Evolutionary conservation across 2,113 vertebrate genomes (phyloP), one percentile per base, ranked within the genome.

Genomic region (Micronisus gabar): DNA sequence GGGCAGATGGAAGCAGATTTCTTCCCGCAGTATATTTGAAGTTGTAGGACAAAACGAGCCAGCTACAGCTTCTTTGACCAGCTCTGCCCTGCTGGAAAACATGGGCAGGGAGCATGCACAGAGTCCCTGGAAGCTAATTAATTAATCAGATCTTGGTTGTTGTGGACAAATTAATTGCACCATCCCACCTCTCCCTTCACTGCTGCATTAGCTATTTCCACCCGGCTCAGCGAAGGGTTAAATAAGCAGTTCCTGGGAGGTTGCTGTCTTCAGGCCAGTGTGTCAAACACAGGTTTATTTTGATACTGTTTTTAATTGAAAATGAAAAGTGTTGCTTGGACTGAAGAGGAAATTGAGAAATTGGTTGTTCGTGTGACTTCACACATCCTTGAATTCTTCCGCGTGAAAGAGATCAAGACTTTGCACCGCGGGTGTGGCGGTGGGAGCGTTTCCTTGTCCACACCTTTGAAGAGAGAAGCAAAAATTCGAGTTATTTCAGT

Each of bases 371-470:
- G 2, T 63, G 52, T 75, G 61, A 72, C 65, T 92, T 71, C 20
- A 20, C 68, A 47, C 38, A 23, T 79, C 73, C 68, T 66, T 62
- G 43, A 87, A 59, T 81, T 85, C 47, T 87, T 66, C 50, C 2
- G 1, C 0, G 4, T 53, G 84, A 74, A 85, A 79, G 65, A 59
- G 59, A 53, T 71, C 16, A 48, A 73, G 68, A 15, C 56, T 73
- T 47, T 3, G 27, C 27, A 43, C 6, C 0, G 0, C 36, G 15
- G 21, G 4, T 9, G 56, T 29, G n/a, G 41, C 1, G 0, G 12
- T 22, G 20, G 61, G 62, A 88, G 12, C 2, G 0, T 30, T 52
- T 56, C 75, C 32, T 4, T 20, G 19, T 48, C 34, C 34, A 6
- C 36, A n/a, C 48, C 75, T 86, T 48, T 10, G 4, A 58, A 48